These are phyloP conservation scores for Drosophila subobscura DNA, from an alignment of 1,140 invertebrate genomes.

Conservation along the genomic window DNA sequence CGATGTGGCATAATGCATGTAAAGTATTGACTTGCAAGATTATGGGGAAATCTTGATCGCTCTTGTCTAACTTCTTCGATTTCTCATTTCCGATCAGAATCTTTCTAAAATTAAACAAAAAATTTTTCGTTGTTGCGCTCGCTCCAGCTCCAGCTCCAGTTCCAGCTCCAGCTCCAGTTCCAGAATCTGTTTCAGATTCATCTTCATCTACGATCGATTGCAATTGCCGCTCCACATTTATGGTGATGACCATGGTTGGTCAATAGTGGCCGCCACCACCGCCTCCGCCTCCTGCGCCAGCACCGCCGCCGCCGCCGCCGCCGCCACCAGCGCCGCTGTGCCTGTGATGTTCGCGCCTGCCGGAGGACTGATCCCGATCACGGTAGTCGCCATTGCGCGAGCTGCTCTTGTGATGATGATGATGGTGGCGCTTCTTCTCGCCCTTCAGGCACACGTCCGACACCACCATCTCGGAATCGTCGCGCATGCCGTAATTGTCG, in stretches of 20 bases:
- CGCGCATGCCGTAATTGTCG: constrained; percentile 88
- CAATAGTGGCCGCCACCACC: constrained; percentile 80
- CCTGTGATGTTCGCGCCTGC: constrained; percentile 78
- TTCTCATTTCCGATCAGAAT: constrained; percentile 24
- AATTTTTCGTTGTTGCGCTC: constrained; percentile 63
- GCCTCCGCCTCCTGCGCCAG: constrained; percentile 28
- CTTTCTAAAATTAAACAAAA: constrained; percentile 60
- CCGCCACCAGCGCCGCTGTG: constrained; percentile 62
- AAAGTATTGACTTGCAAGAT: constrained; percentile 56
- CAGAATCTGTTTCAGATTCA: constrained; percentile 4
- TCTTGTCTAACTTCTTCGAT: constrained; percentile 25
- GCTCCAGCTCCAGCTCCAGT: constrained; percentile 8
- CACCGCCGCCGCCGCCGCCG: constrained; percentile 48
- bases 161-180: constrained; percentile 13
- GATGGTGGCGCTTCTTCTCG: constrained; percentile 91
- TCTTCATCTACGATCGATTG: constrained; percentile 16
- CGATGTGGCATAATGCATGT: constrained; percentile 6
- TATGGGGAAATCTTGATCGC: constrained; percentile 37
- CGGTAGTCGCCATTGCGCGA: constrained; percentile 80
- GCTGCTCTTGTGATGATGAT: constrained; percentile 89
- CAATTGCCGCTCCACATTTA: constrained; percentile 81
- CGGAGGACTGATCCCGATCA: constrained; percentile 74
- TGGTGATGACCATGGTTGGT: constrained; percentile 83
- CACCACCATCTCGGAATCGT: constrained; percentile 92
- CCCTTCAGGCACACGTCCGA: constrained; percentile 87